A percentile compares a stretch with the other conserved stretches of the same genome.
Evolutionary conservation across 2,888 invertebrate genomes (phyloP).

Genomic region (Temnothorax unifasciatus): DNA sequence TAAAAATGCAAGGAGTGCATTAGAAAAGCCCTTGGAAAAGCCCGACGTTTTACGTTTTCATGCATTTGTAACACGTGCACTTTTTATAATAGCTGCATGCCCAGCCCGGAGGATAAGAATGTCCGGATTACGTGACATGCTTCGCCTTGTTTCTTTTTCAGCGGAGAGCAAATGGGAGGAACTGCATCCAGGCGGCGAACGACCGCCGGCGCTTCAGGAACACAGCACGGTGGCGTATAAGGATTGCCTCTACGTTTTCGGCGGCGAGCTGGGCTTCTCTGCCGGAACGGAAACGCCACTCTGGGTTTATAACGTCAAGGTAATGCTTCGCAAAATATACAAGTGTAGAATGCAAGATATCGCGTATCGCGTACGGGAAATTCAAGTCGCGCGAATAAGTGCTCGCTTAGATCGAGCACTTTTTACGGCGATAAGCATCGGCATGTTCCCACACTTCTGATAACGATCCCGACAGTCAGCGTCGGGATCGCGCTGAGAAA

Average conservation of each 20-base stretch:
- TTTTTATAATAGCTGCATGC: not conserved
- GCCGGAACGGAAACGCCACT: conserved; percentile 93
- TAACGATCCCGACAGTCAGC: conserved; percentile 27
- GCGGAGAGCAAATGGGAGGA: conserved; percentile 92
- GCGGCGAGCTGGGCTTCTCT: conserved; percentile 94
- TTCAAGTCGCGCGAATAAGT: conserved; percentile 3
- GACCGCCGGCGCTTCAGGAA: conserved; percentile 94
- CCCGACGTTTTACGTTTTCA: not conserved
- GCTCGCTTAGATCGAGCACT: not conserved
- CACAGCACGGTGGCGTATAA: conserved; percentile 94
- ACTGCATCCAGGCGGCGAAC: conserved; percentile 90
- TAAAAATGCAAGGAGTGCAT: conserved; percentile 53
- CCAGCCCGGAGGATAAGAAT: conserved; percentile 30
- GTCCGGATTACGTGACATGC: conserved; percentile 47
- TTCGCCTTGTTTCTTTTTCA: conserved; percentile 83
- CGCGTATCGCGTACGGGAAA: not conserved
- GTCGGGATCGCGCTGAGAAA: conserved; percentile 68
- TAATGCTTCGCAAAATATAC: conserved; percentile 78
- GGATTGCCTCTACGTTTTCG: conserved; percentile 93
- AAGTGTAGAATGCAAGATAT: not conserved
- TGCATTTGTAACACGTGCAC: not conserved
- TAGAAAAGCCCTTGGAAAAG: conserved; percentile 33
- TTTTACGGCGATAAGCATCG: not conserved
- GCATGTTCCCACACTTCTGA: conserved; percentile 10
- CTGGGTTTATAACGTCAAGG: conserved; percentile 94